Base-by-base conservation (phyloP, 2,113 vertebrate genomes). In the Microcebus griseorufus region DNA sequence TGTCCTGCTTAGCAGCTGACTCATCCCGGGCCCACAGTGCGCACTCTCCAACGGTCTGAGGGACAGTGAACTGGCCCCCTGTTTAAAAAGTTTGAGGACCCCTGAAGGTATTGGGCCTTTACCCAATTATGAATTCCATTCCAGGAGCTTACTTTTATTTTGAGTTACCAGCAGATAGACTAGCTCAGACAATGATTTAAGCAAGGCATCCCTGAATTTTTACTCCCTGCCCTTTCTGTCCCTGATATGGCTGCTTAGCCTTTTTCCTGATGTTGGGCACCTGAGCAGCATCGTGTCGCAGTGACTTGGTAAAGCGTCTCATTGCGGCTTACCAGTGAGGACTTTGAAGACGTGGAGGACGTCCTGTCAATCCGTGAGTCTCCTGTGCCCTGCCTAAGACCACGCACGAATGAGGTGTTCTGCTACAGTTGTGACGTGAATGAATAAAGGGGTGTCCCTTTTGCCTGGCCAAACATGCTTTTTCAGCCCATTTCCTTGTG, bases 301-400 rank as follows among this genome's bases (percentile, higher is more conserved):
- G 45, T 16, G 62, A 32, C 72, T 9, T 58, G 80, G 91, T 62
- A 3, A 34, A 65, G 6, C 6, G 0, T 62, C 42, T 51, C 70
- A 1, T 25, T 6, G 55, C 6, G 53, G 27, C 16, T 17, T 82
- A 25, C 6, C 27, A 20, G 17, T 42, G 72, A 79, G 78, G 64
- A 34, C 11, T 20, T 0, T 4, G 51, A 25, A 67, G 70, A 4
- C 27, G 2, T 0, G 37, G 42, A 42, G 5, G 29, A 9, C 6
- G 17, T 3, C 20, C 3, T 48, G 23, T 25, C 1, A 27, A 25
- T 42, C 22, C 1, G 0, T 12, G 70, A 25, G 39, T 82, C 32
- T 51, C 51, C 58, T 23, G 34, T 34, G 58, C 42, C 20, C 2
- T 1, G 32, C 32, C 27, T 39, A 42, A 32, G 67, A 67, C 37